Base-by-base conservation (phyloP, 2,797 vertebrate species). In the Hydrophis major region DNA sequence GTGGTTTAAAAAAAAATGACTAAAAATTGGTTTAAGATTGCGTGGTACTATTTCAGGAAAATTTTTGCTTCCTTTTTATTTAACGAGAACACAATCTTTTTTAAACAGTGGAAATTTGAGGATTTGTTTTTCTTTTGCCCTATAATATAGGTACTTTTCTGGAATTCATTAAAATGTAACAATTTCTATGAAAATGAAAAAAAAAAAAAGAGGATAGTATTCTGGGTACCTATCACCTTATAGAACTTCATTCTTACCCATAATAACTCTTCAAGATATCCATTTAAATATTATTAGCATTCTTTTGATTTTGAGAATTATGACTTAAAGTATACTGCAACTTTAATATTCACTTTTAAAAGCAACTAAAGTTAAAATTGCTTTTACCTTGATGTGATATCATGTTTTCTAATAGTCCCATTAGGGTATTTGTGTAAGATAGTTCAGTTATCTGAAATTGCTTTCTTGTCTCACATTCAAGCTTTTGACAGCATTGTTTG, bases 401-500 rank as follows among this genome's bases (percentile, higher is more conserved):
- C 18, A 94, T 97, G 32, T 96, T 97, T 96, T 97, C 96, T 94
- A 94, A 94, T 93, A 93, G 92, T 88, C 89, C 93, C 95, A 97
- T 97, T 98, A 97, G 94, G 95, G 94, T 97, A 97, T 97, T 97
- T 97, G 95, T 96, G 95, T 96, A 97, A 93, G 98, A 97, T 93
- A 97, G 96, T 96, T 97, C 95, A 96, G 95, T 97, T 97, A 96
- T 96, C 95, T 95, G 93, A 97, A 97, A 98, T 98, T 93, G 97
- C 95, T 97, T 97, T 97, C 97, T 97, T 97, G 96, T 98, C 97
- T 98, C 93, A 96, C 97, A 94, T 97, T 96, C 95, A 97, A 97
- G 97, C 95, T 97, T 98, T 97, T 98, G 97, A 98, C 97, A 97
- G 96, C 94, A 63, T 94, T 97, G 97, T 98, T 98, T 97, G 97